Base-by-base conservation (phyloP, 2,113 vertebrate genomes). In the Gasterosteus nipponicus region DNA sequence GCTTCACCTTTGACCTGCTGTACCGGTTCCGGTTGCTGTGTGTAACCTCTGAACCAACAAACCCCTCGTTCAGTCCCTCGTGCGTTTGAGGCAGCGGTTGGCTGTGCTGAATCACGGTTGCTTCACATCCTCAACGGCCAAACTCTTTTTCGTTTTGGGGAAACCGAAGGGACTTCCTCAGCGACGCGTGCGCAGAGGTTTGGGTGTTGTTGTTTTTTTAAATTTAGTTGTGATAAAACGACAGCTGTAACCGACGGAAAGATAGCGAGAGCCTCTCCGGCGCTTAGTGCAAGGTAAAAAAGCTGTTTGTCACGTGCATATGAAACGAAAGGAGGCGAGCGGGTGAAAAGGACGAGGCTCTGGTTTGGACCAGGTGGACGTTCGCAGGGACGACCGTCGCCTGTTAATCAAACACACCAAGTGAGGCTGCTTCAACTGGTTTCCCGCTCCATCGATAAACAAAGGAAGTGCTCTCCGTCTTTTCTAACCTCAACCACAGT, bases 101-200 rank as follows among this genome's bases (percentile, higher is more conserved):
- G 57, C 42, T 19, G 29, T 38, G 62, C 71, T 58, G 77, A 79
- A 54, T 66, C 64, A 51, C 31, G 9, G 64, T 66, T 38, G 46
- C 64, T 38, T 66, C 14, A 51, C 51, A 51, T 66, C 64, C 64
- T 51, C 29, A n/a, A 38, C 19, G 10, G 33, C 61, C 42, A 22
- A 12, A 9, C 16, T n/a, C 47, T 26, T 35, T 57, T 14, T 71
- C 18, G 29, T 31, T 61, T 14, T 63, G 18, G 15, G 56, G 60
- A 42, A 49, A 59, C 12, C 44, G 31, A 67, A 79, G 2, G 14
- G 14, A 61, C 53, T 78, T 72, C 22, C 61, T 78, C 33, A 65
- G 1, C 56, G 31, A 47, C 9, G 19, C 4, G 2, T 9, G 6
- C 10, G 8, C 16, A 11, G 16, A 41, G 7, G 39, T 38, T 46